Evolutionary conservation across 2,888 invertebrate species (phyloP).

Genomic region (Allophyes oxyacanthae): DNA sequence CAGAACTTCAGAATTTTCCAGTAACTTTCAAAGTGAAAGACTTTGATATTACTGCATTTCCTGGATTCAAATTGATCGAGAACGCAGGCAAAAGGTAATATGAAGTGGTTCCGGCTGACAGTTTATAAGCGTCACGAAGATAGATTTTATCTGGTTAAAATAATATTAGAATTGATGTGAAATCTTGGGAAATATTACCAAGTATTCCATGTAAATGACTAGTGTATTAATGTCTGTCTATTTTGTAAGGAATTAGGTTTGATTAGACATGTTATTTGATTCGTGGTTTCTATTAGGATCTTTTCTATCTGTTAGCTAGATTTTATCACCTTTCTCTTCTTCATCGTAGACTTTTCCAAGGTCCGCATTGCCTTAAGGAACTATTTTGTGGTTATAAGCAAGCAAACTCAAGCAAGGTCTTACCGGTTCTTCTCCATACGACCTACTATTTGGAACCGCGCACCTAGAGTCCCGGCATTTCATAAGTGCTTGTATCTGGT

Average conservation of each 20-base stretch:
- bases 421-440: too few relatives aligned
- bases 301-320: not conserved
- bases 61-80: conserved; percentile 17
- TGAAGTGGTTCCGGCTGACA: conserved; percentile 15
- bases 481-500: too few relatives aligned
- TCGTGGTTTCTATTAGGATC: not conserved
- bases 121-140: conserved; percentile 37
- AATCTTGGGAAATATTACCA: conserved; percentile 8
- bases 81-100: conserved; percentile 17
- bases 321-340: too few relatives aligned
- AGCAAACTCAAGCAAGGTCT: too few relatives aligned
- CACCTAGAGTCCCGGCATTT: too few relatives aligned
- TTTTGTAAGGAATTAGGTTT: conserved; percentile 2
- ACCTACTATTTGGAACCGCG: too few relatives aligned
- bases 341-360: too few relatives aligned
- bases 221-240: not conserved
- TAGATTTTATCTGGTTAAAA: conserved; percentile 27
- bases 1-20: conserved; percentile 1
- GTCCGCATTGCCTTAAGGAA: too few relatives aligned
- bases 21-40: conserved; percentile 5
- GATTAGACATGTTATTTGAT: not conserved
- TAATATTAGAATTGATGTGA: conserved; percentile 28
- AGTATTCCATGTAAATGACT: conserved; percentile 3
- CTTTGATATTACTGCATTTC: conserved; percentile 16
- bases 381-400: too few relatives aligned